Evolutionary conservation across 2,113 vertebrate genomes (phyloP).

Genomic region (Pampusana beccarii): DNA sequence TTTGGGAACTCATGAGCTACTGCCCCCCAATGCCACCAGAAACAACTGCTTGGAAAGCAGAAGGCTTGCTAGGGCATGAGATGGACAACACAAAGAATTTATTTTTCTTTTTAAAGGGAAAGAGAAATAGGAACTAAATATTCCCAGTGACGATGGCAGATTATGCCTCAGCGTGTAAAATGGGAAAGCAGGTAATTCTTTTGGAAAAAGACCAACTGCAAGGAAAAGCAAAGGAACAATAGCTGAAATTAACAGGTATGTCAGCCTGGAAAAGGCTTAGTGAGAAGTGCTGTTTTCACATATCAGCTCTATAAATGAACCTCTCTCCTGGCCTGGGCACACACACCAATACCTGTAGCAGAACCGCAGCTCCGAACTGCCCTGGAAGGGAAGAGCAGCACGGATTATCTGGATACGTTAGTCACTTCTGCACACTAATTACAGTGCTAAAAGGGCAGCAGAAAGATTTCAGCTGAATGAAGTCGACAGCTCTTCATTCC

Average conservation of each 20-base stretch:
- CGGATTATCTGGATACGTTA: neutral
- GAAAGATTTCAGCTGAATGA: neutral
- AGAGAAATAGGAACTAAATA: neutral
- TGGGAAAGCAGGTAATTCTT: neutral
- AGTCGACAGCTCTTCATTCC: neutral
- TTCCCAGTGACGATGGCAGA: neutral
- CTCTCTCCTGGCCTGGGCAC: neutral
- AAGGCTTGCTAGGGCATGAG: neutral
- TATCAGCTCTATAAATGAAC: neutral
- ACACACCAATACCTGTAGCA: neutral
- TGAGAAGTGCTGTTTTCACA: neutral
- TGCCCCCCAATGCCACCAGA: neutral
- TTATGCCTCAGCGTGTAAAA: neutral
- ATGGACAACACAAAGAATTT: neutral
- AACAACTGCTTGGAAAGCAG: neutral
- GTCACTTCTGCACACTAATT: neutral
- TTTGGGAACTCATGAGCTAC: neutral
- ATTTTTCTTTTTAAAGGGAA: neutral
- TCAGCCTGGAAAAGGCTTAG: neutral
- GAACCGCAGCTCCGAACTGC: neutral
- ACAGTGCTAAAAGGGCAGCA: neutral
- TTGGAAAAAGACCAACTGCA: neutral
- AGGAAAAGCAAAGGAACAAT: neutral
- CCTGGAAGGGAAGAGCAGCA: rapidly evolving
- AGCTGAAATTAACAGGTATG: neutral